These are phyloP conservation scores for Aporophyla nigra DNA, from an alignment of 2,888 invertebrate species.

Conservation along the genomic window DNA sequence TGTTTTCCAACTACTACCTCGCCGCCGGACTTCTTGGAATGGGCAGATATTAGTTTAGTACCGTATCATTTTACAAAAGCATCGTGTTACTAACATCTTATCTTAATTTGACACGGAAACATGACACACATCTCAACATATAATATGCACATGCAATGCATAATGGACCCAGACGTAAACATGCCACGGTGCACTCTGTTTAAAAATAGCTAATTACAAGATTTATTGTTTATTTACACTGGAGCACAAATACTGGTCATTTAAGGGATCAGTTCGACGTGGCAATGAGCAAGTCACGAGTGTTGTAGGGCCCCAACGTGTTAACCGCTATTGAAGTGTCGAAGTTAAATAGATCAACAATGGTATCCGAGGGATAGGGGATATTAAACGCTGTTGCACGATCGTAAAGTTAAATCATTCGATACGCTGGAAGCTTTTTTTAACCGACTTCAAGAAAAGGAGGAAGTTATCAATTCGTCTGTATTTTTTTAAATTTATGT, in stretches of 20 bases:
- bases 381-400: slow-evolving; percentile 4
- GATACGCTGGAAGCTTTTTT: neutral
- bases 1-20: neutral
- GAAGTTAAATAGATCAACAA: slow-evolving; percentile 21
- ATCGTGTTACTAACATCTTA: neutral
- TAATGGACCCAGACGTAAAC: slow-evolving; percentile 46
- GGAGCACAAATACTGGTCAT: slow-evolving; percentile 29
- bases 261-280: slow-evolving; percentile 37
- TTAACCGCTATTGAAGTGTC: slow-evolving; percentile 16
- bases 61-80: neutral
- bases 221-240: slow-evolving; percentile 53
- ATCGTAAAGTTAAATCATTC: neutral
- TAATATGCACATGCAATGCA: slow-evolving; percentile 42
- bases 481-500: too few species aligned
- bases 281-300: slow-evolving; percentile 60
- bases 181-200: slow-evolving; percentile 39
- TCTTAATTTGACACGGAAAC: neutral
- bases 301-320: slow-evolving; percentile 36
- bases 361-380: neutral
- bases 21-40: neutral
- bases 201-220: slow-evolving; percentile 53
- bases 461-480: too few species aligned
- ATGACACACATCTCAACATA: neutral
- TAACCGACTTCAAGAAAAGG: too few species aligned
- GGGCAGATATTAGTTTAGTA: neutral